Percentiles rank a stretch among this genome's conserved stretches.
Evolutionary conservation across 2,797 vertebrate species (phyloP).

Genomic region (Tympanoctomys barrerae): DNA sequence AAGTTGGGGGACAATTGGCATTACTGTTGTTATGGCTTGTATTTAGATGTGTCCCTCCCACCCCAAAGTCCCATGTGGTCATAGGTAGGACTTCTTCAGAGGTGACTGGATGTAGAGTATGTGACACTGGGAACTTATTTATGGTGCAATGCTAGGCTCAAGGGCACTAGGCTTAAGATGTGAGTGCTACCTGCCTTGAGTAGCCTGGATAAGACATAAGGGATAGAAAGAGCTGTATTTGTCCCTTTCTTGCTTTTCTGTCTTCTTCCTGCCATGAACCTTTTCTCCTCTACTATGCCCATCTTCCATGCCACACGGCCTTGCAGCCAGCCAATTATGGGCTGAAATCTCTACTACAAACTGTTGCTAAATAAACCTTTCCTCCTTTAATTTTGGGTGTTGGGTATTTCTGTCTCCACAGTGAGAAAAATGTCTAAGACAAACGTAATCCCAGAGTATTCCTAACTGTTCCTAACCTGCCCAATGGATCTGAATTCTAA

Average conservation of each 20-base stretch:
- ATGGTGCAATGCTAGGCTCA: neutral
- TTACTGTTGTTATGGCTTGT: neutral
- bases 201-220: neutral
- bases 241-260: neutral
- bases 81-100: neutral
- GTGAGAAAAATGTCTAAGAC: too few species aligned
- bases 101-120: neutral
- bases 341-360: too few species aligned
- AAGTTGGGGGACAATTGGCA: neutral
- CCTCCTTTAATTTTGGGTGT: too few species aligned
- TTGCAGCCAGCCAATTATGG: too few species aligned
- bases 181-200: neutral
- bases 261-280: neutral
- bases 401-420: too few species aligned
- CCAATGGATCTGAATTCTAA: neutral
- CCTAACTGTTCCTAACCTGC: neutral
- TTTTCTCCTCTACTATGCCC: neutral
- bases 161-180: neutral
- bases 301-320: neutral
- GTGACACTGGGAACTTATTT: neutral
- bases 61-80: neutral
- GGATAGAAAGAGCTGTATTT: neutral
- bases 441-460: neutral
- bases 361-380: too few species aligned
- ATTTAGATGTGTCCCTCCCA: neutral